A percentile compares a stretch with the other conserved stretches of the same genome.
phyloP scores from a whole-genome alignment of 2,888 invertebrate species.

The Synergus japonicus region DNA sequence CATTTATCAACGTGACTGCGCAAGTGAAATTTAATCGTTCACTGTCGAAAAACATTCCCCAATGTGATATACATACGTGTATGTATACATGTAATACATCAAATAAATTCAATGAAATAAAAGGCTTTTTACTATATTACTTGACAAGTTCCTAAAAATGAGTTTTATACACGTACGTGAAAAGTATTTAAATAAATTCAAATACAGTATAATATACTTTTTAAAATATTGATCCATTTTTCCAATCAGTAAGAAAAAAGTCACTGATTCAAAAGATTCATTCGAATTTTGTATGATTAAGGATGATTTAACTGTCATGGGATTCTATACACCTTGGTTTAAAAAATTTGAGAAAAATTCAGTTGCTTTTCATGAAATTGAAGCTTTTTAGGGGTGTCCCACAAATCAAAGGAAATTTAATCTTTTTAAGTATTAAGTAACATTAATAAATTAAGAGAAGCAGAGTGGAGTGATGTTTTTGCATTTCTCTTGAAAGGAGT shows the following conservation, averaged over 20 bases:
- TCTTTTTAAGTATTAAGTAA: neutral
- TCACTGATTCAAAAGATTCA: no score
- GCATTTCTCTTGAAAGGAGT: neutral
- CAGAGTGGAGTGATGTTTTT: neutral
- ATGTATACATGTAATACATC: neutral
- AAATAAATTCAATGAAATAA: neutral
- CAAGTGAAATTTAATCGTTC: neutral
- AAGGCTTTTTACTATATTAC: neutral
- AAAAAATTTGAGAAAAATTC: no score
- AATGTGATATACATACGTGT: neutral
- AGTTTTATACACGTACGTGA: neutral
- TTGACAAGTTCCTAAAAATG: neutral
- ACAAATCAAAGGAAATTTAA: no score
- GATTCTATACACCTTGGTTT: no score
- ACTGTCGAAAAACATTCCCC: neutral
- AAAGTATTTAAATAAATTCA: neutral
- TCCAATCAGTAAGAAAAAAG: no score
- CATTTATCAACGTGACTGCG: neutral
- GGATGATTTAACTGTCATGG: no score
- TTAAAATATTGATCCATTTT: no score
- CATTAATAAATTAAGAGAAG: neutral
- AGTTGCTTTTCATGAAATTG: no score
- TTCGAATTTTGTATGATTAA: no score
- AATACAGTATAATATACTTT: neutral
- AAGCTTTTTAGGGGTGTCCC: no score